Percentiles rank a stretch among this genome's conserved stretches.
Conservation (phyloP, 2,888 invertebrate species). For the Megastigmus dorsalis region DNA sequence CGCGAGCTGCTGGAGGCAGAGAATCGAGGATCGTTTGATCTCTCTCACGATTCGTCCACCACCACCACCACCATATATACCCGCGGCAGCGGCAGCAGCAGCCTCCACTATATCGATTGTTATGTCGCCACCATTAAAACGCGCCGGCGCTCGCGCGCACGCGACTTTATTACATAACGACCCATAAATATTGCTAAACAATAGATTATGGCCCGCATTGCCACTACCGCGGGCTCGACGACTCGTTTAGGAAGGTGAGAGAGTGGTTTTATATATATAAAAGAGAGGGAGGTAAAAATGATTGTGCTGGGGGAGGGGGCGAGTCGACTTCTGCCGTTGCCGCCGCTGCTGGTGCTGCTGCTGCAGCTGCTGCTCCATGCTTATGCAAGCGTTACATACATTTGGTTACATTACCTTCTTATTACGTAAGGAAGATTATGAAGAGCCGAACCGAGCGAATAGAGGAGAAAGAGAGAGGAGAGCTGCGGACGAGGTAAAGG, state of each 20-base stretch:
- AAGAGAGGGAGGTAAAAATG: neutral
- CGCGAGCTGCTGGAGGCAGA: neutral
- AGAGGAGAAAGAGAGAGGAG: slow-evolving; percentile 5
- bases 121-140: slow-evolving; percentile 62
- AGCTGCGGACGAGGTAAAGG: too few species aligned
- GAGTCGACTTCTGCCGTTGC: slow-evolving; percentile 10
- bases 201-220: slow-evolving; percentile 67
- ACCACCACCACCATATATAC: too few species aligned
- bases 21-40: slow-evolving; percentile 28
- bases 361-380: too few species aligned
- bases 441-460: slow-evolving; percentile 52
- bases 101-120: slow-evolving; percentile 57
- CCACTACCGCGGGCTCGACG: slow-evolving; percentile 53
- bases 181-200: slow-evolving; percentile 70
- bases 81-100: neutral
- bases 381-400: slow-evolving; percentile 73
- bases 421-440: slow-evolving; percentile 70
- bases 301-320: neutral
- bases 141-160: too few species aligned
- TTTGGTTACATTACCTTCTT: slow-evolving; percentile 71
- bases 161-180: slow-evolving; percentile 64
- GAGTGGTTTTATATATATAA: neutral
- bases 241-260: neutral
- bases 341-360: too few species aligned
- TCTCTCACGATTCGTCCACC: slow-evolving; percentile 37